These are phyloP conservation scores for Bombus haemorrhoidalis DNA, from an alignment of 1,140 invertebrate species.

Conservation along the genomic window DNA sequence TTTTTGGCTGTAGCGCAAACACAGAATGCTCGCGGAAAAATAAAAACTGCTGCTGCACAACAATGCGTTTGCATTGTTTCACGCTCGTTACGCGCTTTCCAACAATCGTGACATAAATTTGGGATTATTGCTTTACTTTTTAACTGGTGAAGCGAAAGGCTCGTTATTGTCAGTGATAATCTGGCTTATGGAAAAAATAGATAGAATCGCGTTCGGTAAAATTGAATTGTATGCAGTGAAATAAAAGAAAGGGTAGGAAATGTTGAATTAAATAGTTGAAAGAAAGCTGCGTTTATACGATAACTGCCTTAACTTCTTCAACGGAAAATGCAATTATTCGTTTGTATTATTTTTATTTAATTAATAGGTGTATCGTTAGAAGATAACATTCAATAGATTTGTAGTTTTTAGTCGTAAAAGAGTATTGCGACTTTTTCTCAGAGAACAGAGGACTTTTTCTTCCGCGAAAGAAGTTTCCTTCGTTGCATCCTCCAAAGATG, in stretches of 20 bases:
- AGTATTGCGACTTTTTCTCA: too few species aligned
- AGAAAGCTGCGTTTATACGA: too few species aligned
- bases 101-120: not conserved
- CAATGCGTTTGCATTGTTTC: not conserved
- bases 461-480: not conserved
- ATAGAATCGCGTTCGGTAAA: not conserved
- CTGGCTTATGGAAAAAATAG: not conserved
- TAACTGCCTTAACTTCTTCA: too few species aligned
- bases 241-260: too few species aligned
- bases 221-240: not conserved
- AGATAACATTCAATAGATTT: too few species aligned
- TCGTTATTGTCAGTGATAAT: not conserved
- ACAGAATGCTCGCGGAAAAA: not conserved
- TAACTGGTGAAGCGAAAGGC: not conserved
- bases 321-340: too few species aligned
- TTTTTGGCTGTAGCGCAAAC: not conserved
- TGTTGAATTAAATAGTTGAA: too few species aligned
- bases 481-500: not conserved
- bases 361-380: too few species aligned
- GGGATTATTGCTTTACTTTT: not conserved
- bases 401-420: too few species aligned
- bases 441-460: too few species aligned
- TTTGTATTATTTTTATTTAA: too few species aligned
- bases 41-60: too few species aligned
- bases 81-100: not conserved